phyloP scores from a whole-genome alignment of 2,797 vertebrate genomes.

The Helarctos malayanus region DNA sequence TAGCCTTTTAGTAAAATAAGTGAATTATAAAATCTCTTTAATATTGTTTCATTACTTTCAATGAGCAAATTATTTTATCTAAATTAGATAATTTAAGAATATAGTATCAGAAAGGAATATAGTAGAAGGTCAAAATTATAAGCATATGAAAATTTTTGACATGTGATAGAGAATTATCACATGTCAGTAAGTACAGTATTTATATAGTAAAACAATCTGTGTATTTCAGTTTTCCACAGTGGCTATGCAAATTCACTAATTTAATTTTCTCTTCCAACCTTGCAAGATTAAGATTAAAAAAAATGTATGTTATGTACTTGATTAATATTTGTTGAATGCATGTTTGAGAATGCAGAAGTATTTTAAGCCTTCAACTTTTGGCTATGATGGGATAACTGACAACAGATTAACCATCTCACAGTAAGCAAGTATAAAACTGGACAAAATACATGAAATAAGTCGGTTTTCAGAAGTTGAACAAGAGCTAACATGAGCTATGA shows the following conservation, averaged over 20 bases:
- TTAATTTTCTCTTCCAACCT: background rate
- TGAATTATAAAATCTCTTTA: background rate
- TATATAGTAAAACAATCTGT: background rate
- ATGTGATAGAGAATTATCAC: background rate
- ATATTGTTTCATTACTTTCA: background rate
- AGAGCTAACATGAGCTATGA: background rate
- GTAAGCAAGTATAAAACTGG: background rate
- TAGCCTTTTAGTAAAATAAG: background rate
- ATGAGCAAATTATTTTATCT: constrained; percentile 4
- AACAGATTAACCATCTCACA: background rate
- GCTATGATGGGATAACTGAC: background rate
- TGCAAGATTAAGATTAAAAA: background rate
- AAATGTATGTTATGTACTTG: background rate
- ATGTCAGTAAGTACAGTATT: background rate
- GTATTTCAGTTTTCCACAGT: background rate
- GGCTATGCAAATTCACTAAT: background rate
- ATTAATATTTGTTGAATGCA: background rate
- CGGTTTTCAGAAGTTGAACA: background rate
- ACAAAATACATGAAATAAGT: background rate
- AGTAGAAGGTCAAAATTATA: background rate
- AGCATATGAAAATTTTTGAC: background rate
- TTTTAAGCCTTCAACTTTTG: background rate
- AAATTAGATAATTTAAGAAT: background rate
- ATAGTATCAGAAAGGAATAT: background rate
- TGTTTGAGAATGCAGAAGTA: background rate